A percentile compares a stretch with the other conserved stretches of the same genome.
phyloP scores from a whole-genome alignment of 1,140 invertebrate genomes.

The Halyomorpha halys region DNA sequence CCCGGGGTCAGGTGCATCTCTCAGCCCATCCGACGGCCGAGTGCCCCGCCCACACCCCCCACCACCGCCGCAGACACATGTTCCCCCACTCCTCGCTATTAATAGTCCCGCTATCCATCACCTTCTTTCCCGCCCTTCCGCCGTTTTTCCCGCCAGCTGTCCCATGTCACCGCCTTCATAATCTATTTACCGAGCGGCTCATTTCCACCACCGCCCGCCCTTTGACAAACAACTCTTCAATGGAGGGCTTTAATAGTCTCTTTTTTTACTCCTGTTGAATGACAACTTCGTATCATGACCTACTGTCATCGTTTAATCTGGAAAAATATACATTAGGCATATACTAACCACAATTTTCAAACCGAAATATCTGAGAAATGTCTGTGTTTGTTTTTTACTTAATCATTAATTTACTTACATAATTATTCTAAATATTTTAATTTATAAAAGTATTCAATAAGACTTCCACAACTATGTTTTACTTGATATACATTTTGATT shows the following conservation, averaged over 20 bases:
- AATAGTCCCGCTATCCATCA: constrained; percentile 17
- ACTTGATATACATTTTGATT: no score
- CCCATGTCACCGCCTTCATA: constrained; percentile 18
- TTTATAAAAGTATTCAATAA: no score
- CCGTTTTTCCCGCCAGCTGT: constrained; percentile 17
- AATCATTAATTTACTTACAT: no score
- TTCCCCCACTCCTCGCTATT: constrained; percentile 22
- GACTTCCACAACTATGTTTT: no score
- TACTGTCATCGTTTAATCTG: no score
- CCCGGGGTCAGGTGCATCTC: constrained; percentile 43
- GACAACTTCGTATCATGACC: no score
- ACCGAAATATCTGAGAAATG: no score
- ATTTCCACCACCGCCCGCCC: constrained; percentile 30
- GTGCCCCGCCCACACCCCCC: constrained; percentile 22
- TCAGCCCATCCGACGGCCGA: constrained; percentile 27
- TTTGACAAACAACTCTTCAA: constrained; percentile 31
- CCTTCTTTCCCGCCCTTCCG: constrained; percentile 14
- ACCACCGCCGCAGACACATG: constrained; percentile 24
- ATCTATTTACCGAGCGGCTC: constrained; percentile 13
- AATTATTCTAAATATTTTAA: no score
- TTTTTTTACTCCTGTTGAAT: neutral
- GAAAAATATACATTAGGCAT: no score
- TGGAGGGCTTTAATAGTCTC: constrained; percentile 23
- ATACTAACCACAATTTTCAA: no score
- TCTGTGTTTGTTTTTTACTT: no score